Evolutionary conservation across 2,797 vertebrate species (phyloP), one percentile per base, ranked within the genome.

Genomic region (Chromobotia macracanthus): DNA sequence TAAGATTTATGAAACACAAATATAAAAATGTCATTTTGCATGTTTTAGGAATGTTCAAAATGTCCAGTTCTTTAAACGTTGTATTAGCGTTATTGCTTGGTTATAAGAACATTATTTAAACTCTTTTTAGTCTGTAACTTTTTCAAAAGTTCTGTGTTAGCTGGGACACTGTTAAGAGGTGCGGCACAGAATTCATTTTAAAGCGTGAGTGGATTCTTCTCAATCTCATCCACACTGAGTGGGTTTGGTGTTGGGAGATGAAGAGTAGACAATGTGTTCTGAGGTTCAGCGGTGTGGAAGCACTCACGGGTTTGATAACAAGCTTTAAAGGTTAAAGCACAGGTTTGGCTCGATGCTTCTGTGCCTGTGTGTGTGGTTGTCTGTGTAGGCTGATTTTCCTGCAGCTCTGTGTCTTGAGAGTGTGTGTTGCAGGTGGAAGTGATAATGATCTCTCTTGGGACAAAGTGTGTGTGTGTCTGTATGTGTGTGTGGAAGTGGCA

Each of bases 381-480:
- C 19, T 44, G 44, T 66, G 44, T 56, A 63, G 19, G 55, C 64
- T 10, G 18, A 19, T 60, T 12, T 75, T 18, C 41, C 23, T 67
- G 23, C n/a, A 16, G 58, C 58, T 81, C 10, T 44, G 41, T 75
- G 71, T 72, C 67, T 65, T 18, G 56, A 1, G 48, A 79, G 64
- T 72, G 68, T 74, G 4, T 58, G 66, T 31, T 77, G 63, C 72
- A 82, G 77, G 73, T 80, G 60, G 46, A 83, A 41, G 72, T 77
- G 69, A 82, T 85, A 83, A 82, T 83, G 77, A 85, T 85, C 73
- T 83, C 64, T 67, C 66, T 38, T 44, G 82, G 77, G 74, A 23
- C 38, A 18, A 23, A 41, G 46, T 79, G 44, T 18, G n/a, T 79
- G 21, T 61, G 44, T 53, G 65, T 61, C 25, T 50, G 53, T 25